Evolutionary conservation across 2,113 vertebrate genomes (phyloP), one percentile per base, ranked within the genome.

Genomic region (Galbula dea): DNA sequence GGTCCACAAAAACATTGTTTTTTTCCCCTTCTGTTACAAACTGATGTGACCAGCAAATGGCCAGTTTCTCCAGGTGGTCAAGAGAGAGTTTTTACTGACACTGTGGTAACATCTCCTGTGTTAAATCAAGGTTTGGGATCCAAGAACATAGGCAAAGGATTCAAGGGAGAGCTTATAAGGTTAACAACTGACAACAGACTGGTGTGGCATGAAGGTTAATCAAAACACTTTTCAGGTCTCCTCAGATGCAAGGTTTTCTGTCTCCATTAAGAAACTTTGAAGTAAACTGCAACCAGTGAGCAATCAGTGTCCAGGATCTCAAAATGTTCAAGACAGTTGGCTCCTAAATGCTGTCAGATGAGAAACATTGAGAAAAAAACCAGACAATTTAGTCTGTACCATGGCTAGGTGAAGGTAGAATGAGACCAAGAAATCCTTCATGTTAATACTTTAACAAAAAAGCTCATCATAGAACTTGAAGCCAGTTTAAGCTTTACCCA

Each of bases 131-230:
- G 49, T 36, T 73, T 52, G 72, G 74, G 58, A 49, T 79, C 10
- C 0, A 3, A 74, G 66, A 9, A 37, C 23, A 46, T 8, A 71
- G 45, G 63, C 22, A 79, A 63, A 76, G 37, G 0, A 68, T 83
- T 46, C 37, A 58, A 62, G 21, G 87, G 48, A 81, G 34, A 65
- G 29, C 26, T 78, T 20, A 6, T 74, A 79, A 89, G 75, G 81
- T 86, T 86, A 93, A 89, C 57, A 94, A 88, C 83, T 86, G 80
- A 74, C 90, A 90, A 4, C 72, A 6, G 66, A 5, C 86, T 82
- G 58, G 63, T 91, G 67, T 51, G 65, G 88, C 88, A 57, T 2
- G 10, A 49, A 89, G 90, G 90, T 95, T 95, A 93, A 90, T 94
- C 86, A 83, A 86, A 94, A 88, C 76, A 68, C 55, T 86, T 86